phyloP scores from a whole-genome alignment of 2,888 invertebrate species.

The Tetramorium bicarinatum region DNA sequence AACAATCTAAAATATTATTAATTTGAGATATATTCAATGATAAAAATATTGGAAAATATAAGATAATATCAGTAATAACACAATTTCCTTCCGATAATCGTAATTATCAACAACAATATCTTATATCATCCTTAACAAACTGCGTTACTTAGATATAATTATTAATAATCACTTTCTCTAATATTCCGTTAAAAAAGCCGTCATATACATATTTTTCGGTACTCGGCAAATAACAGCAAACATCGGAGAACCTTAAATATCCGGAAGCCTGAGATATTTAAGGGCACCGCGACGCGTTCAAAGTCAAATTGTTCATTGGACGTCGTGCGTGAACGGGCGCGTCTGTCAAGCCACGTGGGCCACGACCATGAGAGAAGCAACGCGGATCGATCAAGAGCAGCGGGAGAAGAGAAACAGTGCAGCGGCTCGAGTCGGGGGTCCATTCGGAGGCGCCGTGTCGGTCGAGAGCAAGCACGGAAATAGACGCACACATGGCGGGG shows the following conservation, averaged over 20 bases:
- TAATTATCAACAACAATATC: not conserved
- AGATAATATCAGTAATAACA: not conserved
- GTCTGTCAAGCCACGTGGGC: constrained; percentile 57
- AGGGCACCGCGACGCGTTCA: too few relatives aligned
- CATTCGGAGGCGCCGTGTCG: constrained; percentile 53
- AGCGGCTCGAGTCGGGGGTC: constrained; percentile 20
- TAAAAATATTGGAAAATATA: not conserved
- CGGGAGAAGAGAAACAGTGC: constrained; percentile 7
- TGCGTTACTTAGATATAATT: not conserved
- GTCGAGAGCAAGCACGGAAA: constrained; percentile 80
- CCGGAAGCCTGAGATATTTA: not conserved
- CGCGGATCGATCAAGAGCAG: constrained; percentile 36
- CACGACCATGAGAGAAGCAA: constrained; percentile 29
- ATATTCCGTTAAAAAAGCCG: not conserved
- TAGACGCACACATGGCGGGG: constrained; percentile 84
- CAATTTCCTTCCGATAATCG: not conserved
- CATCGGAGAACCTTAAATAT: not conserved
- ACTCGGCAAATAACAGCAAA: not conserved
- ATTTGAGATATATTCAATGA: too few relatives aligned
- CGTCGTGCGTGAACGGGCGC: constrained; percentile 10
- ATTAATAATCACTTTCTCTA: not conserved
- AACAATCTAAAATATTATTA: not conserved
- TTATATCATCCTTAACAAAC: not conserved
- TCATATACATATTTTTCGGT: not conserved
- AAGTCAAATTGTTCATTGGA: not conserved